Percentiles rank a stretch among this genome's conserved stretches.
Conservation (phyloP, 2,888 invertebrate genomes). For the Phalera bucephala region DNA sequence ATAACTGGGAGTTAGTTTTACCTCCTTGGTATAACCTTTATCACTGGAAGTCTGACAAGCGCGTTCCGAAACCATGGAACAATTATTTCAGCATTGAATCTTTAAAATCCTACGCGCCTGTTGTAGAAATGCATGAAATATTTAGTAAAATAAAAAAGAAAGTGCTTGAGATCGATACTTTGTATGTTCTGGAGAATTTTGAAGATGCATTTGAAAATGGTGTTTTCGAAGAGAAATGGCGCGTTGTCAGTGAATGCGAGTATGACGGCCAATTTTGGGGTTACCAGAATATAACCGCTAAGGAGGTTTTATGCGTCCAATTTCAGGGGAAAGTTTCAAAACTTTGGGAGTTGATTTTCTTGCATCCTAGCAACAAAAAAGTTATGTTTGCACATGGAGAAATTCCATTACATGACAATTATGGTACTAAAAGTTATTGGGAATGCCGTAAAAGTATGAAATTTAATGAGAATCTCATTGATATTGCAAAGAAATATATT, state of each 20-base stretch:
- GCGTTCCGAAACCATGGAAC: slow-evolving; percentile 89
- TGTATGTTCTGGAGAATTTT: slow-evolving; percentile 93
- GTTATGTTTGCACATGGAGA: slow-evolving; percentile 92
- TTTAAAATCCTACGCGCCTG: slow-evolving; percentile 90
- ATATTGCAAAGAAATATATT: slow-evolving; percentile 86
- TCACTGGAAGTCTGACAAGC: slow-evolving; percentile 90
- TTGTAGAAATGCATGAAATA: slow-evolving; percentile 93
- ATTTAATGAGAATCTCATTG: slow-evolving; percentile 87
- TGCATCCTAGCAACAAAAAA: slow-evolving; percentile 65
- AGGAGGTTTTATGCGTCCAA: slow-evolving; percentile 88
- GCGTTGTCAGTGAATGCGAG: slow-evolving; percentile 68
- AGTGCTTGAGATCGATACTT: slow-evolving; percentile 85
- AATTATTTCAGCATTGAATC: slow-evolving; percentile 93
- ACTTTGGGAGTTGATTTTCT: slow-evolving; percentile 82
- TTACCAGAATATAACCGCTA: slow-evolving; percentile 86
- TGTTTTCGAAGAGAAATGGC: slow-evolving; percentile 92
- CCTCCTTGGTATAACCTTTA: slow-evolving; percentile 96
- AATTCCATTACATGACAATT: slow-evolving; percentile 93
- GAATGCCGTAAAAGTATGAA: slow-evolving; percentile 94
- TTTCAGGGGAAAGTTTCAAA: slow-evolving; percentile 91
- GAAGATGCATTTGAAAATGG: slow-evolving; percentile 92
- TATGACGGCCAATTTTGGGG: slow-evolving; percentile 85
- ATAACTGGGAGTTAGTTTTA: slow-evolving; percentile 87
- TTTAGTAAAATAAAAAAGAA: slow-evolving; percentile 56
- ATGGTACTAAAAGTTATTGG: slow-evolving; percentile 94